Conservation (phyloP, 2,797 vertebrate genomes). For the Babyrousa celebensis region DNA sequence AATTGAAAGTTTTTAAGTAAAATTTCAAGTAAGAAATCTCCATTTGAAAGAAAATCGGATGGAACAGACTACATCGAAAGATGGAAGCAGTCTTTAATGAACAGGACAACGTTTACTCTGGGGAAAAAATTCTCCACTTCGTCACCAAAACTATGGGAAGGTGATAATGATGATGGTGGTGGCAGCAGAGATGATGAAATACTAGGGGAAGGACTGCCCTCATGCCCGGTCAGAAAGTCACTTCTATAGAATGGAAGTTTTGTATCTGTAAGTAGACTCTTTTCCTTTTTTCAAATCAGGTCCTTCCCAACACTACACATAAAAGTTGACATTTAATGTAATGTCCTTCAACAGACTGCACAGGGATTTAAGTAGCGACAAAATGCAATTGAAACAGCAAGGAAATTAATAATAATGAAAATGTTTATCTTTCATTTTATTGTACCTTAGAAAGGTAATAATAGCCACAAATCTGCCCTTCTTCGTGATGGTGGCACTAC, state of each 20-base stretch:
- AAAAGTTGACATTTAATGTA: neutral
- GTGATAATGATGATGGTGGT: neutral
- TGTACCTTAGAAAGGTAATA: neutral
- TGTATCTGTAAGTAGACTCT: neutral
- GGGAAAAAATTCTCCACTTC: neutral
- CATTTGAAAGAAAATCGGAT: slow-evolving; percentile 38
- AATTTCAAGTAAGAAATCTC: neutral
- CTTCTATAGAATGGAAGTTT: neutral
- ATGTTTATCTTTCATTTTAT: neutral
- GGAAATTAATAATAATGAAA: neutral
- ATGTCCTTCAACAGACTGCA: neutral
- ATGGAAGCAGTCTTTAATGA: neutral
- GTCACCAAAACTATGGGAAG: neutral
- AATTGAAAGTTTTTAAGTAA: neutral
- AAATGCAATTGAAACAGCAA: neutral
- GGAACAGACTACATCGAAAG: neutral
- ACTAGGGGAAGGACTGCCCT: neutral
- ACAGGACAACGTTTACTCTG: neutral
- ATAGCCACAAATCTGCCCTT: neutral
- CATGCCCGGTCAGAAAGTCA: neutral
- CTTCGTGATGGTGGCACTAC: neutral
- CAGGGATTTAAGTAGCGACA: neutral
- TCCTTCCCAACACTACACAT: neutral
- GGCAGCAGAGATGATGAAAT: too few relatives aligned
- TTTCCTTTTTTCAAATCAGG: neutral